Evolutionary conservation across 2,888 invertebrate genomes (phyloP).

Genomic region (Drosophila kuntzei): DNA sequence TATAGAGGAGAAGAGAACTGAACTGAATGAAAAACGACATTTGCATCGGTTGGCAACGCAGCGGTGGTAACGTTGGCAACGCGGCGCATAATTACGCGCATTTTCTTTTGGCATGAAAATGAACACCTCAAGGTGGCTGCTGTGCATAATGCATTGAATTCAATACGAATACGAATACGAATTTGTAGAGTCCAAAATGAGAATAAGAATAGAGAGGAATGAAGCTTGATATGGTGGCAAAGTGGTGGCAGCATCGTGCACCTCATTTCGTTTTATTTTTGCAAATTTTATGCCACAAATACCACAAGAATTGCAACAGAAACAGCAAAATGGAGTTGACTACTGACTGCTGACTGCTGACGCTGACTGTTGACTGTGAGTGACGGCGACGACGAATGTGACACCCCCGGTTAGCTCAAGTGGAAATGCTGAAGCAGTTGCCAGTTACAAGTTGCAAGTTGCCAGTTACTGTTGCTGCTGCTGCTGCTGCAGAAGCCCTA

Average conservation of each 20-base stretch:
- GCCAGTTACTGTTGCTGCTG: conserved; percentile 20
- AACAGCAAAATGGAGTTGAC: conserved; percentile 50
- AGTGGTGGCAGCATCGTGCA: conserved; percentile 41
- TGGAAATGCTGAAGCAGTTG: conserved; percentile 63
- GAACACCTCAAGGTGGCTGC: conserved; percentile 77
- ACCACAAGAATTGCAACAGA: conserved; percentile 79
- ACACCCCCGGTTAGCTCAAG: conserved; percentile 73
- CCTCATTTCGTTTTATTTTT: conserved; percentile 75
- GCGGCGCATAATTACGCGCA: conserved; percentile 76
- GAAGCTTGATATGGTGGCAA: conserved; percentile 24
- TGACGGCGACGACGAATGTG: conserved; percentile 78
- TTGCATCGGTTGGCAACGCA: conserved; percentile 34
- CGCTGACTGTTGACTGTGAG: conserved; percentile 58
- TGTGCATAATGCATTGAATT: conserved; percentile 71
- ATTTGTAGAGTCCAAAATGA: conserved; percentile 47
- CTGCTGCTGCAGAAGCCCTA: conserved; percentile 67
- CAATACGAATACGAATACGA: conserved; percentile 64
- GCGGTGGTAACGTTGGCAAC: conserved; percentile 18
- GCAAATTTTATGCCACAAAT: conserved; percentile 78
- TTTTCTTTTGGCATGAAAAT: conserved; percentile 79
- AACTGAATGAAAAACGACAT: conserved; percentile 48
- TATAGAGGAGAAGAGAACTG: conserved; percentile 20
- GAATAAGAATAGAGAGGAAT: conserved; percentile 57
- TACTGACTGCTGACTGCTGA: conserved; percentile 32
- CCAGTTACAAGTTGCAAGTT: conserved; percentile 26